Base-by-base conservation (phyloP, 2,888 invertebrate species). In the Thyatira batis region DNA sequence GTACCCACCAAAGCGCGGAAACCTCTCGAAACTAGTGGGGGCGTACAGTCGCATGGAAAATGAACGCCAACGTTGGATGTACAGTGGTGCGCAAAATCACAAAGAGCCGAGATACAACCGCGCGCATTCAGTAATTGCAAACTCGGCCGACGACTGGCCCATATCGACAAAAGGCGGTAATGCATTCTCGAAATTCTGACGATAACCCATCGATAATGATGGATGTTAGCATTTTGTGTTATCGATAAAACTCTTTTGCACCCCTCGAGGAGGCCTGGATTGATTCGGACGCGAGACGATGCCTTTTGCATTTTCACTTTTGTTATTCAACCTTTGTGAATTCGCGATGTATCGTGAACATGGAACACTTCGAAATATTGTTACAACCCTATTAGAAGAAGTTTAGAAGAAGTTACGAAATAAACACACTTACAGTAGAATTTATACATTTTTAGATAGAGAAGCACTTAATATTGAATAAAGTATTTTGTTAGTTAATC, bases 131-230 rank as follows among this genome's bases (percentile, higher is more conserved):
- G 75, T 80, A 78, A 79, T 78, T 80, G 78, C 73, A 69, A 69
- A 70, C 69, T 65, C 60, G 65, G 63, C 67, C 61, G 63, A 62
- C 67, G 61, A 69, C 72, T 80, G 78, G 67, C 78, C 74, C 69
- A 78, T 63, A 78, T 74, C 71, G 69, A 73, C 71, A 73, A 73
- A 74, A 76, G 72, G 69, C 71, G 60, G 67, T 75, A 76, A 79
- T 78, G 79, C 78, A 77, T 81, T 78, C 72, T 71, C 71, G 60
- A 73, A 78, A 76, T 77, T 78, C 71, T 67, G 71, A 68, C 68
- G 60, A 67, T 61, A 63, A 66, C 51, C 51, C 65, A 69, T 66
- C 63, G 57, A 59, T 78, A 76, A 70, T 73, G 71, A 69, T 61
- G 69, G 48, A 17, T n/a, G 61, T 57, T 54, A 57, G 55, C 63